Base-by-base conservation (phyloP, 1,140 invertebrate genomes). In the Capitella teleta region DNA sequence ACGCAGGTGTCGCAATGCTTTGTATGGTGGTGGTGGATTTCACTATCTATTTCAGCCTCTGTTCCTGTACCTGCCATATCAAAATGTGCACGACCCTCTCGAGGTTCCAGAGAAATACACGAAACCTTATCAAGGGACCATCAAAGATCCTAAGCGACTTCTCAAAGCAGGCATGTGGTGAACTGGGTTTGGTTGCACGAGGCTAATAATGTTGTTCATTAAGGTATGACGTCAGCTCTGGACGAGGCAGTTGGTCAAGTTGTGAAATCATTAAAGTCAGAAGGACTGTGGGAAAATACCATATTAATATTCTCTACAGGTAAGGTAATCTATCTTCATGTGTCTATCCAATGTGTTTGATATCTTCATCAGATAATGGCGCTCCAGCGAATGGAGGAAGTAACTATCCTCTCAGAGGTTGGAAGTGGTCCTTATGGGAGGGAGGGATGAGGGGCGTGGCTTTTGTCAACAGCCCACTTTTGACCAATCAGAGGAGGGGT, bases 401-500 rank as follows among this genome's bases (percentile, higher is more conserved):
- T 38, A 77, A 77, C 57, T 72, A 59, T 58, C 76, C 76, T 0
- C 55, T 77, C 0, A 38, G 74, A 37, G 76, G 76, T n/a, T 67
- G 65, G 55, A 77, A 77, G 53, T 61, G 59, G 18, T 70, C 72
- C 3, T 49, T 77, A 25, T 77, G 73, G 72, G 76, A 77, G 57
- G 76, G 76, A 23, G 76, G 75, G 4, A 68, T 68, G 30, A 57
- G 61, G 43, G 70, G 61, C 10, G 58, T 64, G 0, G 69, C 65
- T 12, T 71, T 74, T 57, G 60, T 74, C 0, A 61, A 69, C 42
- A 58, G 63, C 30, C 46, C 57, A 6, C 49, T 63, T 5, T 30
- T 72, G 16, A 52, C 38, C 18, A 36, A 30, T 3, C 18, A 47
- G 26, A 53, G 53, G 16, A 28, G 37, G 24, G 60, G 57, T 25